A percentile compares a stretch with the other conserved stretches of the same genome.
Conservation (phyloP, 1,140 invertebrate genomes). For the Sitobion miscanthi region DNA sequence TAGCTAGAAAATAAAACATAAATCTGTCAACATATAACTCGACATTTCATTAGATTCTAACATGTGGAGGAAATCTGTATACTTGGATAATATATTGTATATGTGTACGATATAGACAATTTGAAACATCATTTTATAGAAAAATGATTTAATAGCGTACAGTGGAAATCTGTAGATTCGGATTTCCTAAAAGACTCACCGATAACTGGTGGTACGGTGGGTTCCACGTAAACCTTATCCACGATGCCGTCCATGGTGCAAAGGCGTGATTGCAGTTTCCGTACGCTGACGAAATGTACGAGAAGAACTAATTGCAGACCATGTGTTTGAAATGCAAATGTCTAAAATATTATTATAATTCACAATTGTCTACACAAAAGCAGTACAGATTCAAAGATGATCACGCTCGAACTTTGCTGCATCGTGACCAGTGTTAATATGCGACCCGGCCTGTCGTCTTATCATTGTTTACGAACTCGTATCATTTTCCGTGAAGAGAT, state of each 20-base stretch:
- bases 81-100: neutral
- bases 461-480: neutral
- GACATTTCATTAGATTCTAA: neutral
- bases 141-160: neutral
- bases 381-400: no score
- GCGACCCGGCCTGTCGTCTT: neutral
- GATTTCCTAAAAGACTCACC: neutral
- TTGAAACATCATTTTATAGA: neutral
- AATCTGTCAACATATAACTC: neutral
- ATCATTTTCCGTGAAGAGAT: neutral
- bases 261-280: neutral
- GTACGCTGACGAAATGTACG: neutral
- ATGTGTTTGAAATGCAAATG: fast-evolving
- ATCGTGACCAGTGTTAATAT: no score
- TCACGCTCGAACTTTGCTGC: no score
- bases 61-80: neutral
- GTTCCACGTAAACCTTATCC: neutral
- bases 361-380: neutral
- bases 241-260: neutral
- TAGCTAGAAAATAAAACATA: constrained; percentile 19
- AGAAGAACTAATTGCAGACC: neutral
- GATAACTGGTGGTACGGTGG: neutral
- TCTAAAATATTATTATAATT: neutral
- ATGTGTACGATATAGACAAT: neutral
- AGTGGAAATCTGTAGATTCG: neutral